Conservation (phyloP, 1,140 invertebrate species). For the Diachasma alloeum region DNA sequence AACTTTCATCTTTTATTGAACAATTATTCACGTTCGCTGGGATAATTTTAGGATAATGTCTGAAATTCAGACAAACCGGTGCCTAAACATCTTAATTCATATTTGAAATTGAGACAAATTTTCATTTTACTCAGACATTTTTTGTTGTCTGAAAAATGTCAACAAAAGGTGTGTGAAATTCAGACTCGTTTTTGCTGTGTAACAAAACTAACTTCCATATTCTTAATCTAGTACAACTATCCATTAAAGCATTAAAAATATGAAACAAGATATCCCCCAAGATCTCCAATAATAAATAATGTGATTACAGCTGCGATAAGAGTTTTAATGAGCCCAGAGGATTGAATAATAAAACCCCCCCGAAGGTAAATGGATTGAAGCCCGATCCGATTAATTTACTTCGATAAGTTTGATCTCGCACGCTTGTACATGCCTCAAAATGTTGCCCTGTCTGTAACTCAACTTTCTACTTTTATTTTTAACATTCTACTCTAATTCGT, state of each 20-base stretch:
- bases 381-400: conserved; percentile 30
- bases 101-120: too few relatives aligned
- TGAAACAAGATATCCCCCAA: not conserved
- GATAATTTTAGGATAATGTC: too few relatives aligned
- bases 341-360: conserved; percentile 8
- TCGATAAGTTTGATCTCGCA: conserved; percentile 27
- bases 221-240: too few relatives aligned
- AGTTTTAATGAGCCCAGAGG: conserved; percentile 14
- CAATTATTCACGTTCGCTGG: too few relatives aligned
- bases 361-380: conserved; percentile 20
- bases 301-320: conserved; percentile 4
- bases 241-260: not conserved
- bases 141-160: too few relatives aligned
- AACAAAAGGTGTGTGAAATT: too few relatives aligned
- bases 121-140: too few relatives aligned
- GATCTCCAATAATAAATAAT: not conserved
- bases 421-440: conserved; percentile 17
- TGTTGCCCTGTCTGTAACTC: not conserved
- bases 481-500: not conserved
- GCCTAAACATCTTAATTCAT: too few relatives aligned
- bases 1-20: too few relatives aligned
- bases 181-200: too few relatives aligned
- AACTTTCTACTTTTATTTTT: conserved; percentile 9
- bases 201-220: too few relatives aligned
- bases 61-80: too few relatives aligned